Conservation (phyloP, 2,888 invertebrate species). For the Mythimna impura region DNA sequence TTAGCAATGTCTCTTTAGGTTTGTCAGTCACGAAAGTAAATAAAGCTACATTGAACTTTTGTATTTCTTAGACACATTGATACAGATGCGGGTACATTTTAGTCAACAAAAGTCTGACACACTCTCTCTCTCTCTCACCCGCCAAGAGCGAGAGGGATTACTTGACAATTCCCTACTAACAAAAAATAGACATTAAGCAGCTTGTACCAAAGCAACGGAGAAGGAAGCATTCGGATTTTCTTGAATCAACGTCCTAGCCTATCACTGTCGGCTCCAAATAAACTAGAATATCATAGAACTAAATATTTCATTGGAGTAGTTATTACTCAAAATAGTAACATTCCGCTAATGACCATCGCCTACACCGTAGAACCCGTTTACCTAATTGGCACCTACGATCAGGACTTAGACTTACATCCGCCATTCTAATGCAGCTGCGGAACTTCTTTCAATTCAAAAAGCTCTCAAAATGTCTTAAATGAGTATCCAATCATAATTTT, state of each 20-base stretch:
- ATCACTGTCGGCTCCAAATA: background rate
- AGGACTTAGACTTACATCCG: constrained; percentile 21
- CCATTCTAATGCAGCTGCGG: constrained; percentile 41
- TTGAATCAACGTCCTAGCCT: background rate
- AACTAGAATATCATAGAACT: background rate
- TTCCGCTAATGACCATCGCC: constrained; percentile 49
- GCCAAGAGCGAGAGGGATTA: too few relatives aligned
- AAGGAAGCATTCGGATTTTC: background rate
- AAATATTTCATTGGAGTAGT: constrained; percentile 18
- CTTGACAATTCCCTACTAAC: too few relatives aligned
- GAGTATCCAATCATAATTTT: constrained; percentile 27
- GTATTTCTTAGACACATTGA: background rate
- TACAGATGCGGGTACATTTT: too few relatives aligned
- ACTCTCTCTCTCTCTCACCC: too few relatives aligned
- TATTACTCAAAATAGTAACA: constrained; percentile 48
- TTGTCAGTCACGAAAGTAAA: background rate
- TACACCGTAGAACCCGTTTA: constrained; percentile 49
- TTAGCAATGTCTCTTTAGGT: constrained; percentile 1
- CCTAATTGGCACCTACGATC: constrained; percentile 46
- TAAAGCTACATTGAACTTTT: background rate
- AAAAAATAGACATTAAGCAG: background rate
- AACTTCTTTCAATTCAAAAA: constrained; percentile 35
- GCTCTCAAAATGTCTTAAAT: background rate
- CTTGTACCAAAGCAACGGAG: background rate
- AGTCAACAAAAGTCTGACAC: too few relatives aligned